Conservation (phyloP, 2,113 vertebrate species). For the Scomber colias region DNA sequence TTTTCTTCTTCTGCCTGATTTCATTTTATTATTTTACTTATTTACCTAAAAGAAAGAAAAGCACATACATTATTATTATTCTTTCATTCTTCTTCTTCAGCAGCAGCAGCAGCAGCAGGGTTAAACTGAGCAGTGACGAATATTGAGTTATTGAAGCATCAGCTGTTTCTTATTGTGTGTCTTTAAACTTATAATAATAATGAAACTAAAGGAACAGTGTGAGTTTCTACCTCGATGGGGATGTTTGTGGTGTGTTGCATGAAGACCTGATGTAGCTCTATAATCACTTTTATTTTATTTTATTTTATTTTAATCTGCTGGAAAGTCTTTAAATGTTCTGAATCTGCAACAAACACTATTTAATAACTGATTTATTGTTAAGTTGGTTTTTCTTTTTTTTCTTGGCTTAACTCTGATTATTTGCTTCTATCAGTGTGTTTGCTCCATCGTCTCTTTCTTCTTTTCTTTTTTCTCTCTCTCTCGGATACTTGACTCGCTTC, state of each 20-base stretch:
- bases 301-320: background rate
- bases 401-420: background rate
- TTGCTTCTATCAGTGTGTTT: background rate
- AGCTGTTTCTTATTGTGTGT: background rate
- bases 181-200: background rate
- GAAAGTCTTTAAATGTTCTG: too few species aligned
- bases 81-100: background rate
- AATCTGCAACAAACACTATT: background rate
- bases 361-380: background rate
- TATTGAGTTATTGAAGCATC: background rate
- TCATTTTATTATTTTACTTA: too few species aligned
- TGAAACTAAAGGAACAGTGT: constrained; percentile 10
- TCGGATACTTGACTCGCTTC: background rate
- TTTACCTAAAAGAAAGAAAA: too few species aligned
- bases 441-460: background rate
- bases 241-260: constrained; percentile 48
- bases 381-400: background rate
- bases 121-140: background rate
- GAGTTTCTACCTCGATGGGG: constrained; percentile 55
- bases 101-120: background rate
- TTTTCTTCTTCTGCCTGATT: too few species aligned
- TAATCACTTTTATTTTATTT: background rate
- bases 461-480: background rate
- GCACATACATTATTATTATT: background rate
- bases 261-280: constrained; percentile 38